A percentile compares a stretch with the other conserved stretches of the same genome.
Conservation (phyloP, 2,888 invertebrate genomes). For the Ephialtes manifestator region DNA sequence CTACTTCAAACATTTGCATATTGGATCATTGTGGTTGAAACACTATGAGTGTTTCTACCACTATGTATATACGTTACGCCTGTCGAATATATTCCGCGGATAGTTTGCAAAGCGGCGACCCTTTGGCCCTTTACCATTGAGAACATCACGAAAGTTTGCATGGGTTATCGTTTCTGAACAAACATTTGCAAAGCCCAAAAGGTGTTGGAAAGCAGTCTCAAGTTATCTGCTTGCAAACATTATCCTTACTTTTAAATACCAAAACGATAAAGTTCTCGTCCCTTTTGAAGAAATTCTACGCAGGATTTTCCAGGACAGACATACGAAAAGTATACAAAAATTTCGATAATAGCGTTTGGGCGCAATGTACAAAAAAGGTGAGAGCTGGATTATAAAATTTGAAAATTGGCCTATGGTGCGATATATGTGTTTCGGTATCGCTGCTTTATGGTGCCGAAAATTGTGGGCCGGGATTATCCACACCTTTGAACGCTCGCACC, state of each 20-base stretch:
- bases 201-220: constrained; percentile 52
- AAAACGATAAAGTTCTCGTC: constrained; percentile 21
- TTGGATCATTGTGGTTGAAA: constrained; percentile 12
- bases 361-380: constrained; percentile 12
- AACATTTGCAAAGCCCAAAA: constrained; percentile 16
- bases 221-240: constrained; percentile 51
- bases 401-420: constrained; percentile 48
- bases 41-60: background rate
- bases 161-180: constrained; percentile 34
- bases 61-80: background rate
- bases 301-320: constrained; percentile 15
- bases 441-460: constrained; percentile 50
- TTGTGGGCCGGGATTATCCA: constrained; percentile 67
- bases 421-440: constrained; percentile 48
- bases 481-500: constrained; percentile 66
- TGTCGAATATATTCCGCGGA: background rate
- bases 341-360: constrained; percentile 15
- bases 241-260: background rate
- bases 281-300: background rate
- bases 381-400: constrained; percentile 39
- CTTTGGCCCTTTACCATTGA: constrained; percentile 1
- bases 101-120: constrained; percentile 13
- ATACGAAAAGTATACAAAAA: constrained; percentile 22
- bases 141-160: constrained; percentile 23
- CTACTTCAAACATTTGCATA: constrained; percentile 58